Base-by-base conservation (phyloP, 2,797 vertebrate species). In the Malurus splendens region DNA sequence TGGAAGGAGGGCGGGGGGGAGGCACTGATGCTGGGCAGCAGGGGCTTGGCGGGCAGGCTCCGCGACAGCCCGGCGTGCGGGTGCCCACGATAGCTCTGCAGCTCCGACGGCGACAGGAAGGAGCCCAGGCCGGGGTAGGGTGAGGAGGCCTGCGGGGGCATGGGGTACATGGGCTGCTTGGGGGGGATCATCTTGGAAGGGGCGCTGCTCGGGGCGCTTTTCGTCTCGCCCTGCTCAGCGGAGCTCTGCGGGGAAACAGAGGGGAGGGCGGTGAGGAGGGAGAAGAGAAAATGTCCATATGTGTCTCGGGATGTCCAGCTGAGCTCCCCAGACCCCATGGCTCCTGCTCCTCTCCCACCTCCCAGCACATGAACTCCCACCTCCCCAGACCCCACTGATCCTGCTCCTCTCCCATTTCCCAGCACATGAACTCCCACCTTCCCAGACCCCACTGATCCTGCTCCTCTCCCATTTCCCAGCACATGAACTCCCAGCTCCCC, bases 21-120 rank as follows among this genome's bases (percentile, higher is more conserved):
- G 90, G 98, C 98, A 97, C 98, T 99, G 97, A 99, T 98, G 96
- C 98, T 98, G 82, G 99, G 98, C 97, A 99, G 98, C 98, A 99
- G 98, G 54, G 98, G 97, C 90, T 98, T 98, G 96, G 98, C 97
- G 97, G 97, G 96, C 95, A 99, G 98, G 83, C 96, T 97, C 94
- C 97, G 97, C 80, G 98, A 96, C 80, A 99, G 98, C 96, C 97
- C 94, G 13, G 99, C 98, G 93, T 98, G 98, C 8, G 98, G 97
- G 18, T 98, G 98, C 7, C 98, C 94, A 4, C 97, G 98, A 82
- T 98, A 99, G 95, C 97, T 98, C 98, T 98, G 99, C 94, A 99
- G 98, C 92, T 99, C 99, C 0, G 98, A 98, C 3, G 99, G 98
- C 7, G 99, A 98, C 90, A 98, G 90, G 97, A 99, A 99, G 47